These are phyloP conservation scores for Alectura lathami DNA, from an alignment of 2,113 vertebrate species.

Conservation along the genomic window DNA sequence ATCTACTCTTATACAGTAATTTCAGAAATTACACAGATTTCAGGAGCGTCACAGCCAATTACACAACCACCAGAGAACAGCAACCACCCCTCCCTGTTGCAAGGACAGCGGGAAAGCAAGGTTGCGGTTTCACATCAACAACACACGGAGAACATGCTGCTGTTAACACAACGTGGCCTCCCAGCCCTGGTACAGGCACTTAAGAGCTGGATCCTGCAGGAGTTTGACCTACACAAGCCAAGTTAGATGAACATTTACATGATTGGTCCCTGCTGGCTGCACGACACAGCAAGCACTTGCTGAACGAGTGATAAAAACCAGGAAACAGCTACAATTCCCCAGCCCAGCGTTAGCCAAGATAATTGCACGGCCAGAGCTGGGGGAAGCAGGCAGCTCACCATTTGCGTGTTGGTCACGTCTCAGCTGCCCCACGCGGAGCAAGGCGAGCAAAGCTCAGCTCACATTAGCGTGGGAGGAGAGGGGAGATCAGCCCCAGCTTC, in stretches of 20 bases:
- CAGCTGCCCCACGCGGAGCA: neutral
- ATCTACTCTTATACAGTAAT: neutral
- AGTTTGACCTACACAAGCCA: neutral
- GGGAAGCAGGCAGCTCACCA: neutral
- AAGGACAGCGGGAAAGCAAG: neutral
- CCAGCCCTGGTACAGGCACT: neutral
- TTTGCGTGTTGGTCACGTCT: neutral
- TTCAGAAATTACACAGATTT: slow-evolving; percentile 11
- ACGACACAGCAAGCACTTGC: neutral
- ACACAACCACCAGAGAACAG: neutral
- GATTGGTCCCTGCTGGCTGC: neutral
- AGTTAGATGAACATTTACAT: neutral
- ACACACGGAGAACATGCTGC: neutral
- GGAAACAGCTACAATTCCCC: neutral
- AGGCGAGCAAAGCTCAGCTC: neutral
- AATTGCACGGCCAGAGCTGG: neutral
- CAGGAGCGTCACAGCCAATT: neutral
- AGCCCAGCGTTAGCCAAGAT: neutral
- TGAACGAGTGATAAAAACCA: neutral
- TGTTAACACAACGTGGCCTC: neutral
- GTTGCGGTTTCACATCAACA: neutral
- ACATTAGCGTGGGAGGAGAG: neutral
- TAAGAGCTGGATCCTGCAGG: neutral
- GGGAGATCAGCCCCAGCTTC: accelerated
- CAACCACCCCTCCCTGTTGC: neutral